Evolutionary conservation across 2,113 vertebrate species (phyloP).

Genomic region (Macquaria australasica): DNA sequence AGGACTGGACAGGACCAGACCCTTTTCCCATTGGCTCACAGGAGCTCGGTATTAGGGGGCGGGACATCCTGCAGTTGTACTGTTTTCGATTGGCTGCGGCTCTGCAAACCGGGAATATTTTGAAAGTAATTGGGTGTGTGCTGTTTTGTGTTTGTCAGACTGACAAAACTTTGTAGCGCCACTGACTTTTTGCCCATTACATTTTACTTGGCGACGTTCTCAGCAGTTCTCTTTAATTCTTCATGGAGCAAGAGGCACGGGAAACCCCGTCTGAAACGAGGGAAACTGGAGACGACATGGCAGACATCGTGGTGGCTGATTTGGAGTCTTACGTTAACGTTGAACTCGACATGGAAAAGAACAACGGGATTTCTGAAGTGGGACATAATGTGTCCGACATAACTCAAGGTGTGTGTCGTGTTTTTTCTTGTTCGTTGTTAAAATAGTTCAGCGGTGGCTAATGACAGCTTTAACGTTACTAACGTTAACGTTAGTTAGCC

Average conservation of each 20-base stretch:
- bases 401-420: conserved; percentile 41
- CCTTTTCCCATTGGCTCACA: background rate
- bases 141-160: background rate
- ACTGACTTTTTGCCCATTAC: background rate
- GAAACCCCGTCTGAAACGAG: background rate
- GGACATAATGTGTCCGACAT: background rate
- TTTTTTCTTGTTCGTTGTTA: background rate
- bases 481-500: background rate
- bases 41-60: background rate
- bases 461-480: background rate
- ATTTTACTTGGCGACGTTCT: too few species aligned
- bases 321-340: conserved; percentile 50
- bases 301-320: conserved; percentile 31
- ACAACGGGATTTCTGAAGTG: background rate
- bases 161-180: fast-evolving
- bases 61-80: background rate
- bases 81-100: conserved; percentile 55
- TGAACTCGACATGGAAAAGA: conserved; percentile 35
- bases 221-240: background rate
- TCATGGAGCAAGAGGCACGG: conserved; percentile 38
- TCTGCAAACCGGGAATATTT: conserved; percentile 69
- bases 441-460: too few species aligned
- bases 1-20: background rate
- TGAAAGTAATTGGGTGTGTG: conserved; percentile 63
- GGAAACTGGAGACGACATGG: background rate